Percentiles rank a stretch among this genome's conserved stretches.
Conservation (phyloP, 1,140 invertebrate species). For the Drosophila aff. region DNA sequence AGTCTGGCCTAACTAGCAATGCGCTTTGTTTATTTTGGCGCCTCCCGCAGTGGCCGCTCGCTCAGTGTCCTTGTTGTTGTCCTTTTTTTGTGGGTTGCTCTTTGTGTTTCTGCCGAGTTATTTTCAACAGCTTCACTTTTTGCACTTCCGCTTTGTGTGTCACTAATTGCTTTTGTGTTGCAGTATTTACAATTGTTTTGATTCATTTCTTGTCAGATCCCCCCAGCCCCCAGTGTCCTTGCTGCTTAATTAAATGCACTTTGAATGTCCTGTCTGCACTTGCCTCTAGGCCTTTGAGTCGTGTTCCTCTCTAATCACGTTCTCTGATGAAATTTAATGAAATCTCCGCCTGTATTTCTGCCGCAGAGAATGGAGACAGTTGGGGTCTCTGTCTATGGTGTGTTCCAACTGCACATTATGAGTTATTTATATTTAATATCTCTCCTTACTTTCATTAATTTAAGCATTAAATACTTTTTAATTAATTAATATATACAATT, state of each 20-base stretch:
- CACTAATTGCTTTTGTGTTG: constrained; percentile 83
- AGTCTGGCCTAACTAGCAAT: constrained; percentile 66
- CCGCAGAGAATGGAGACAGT: constrained; percentile 8
- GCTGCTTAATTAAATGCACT: constrained; percentile 80
- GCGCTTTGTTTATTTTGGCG: constrained; percentile 81
- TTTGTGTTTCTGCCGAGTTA: constrained; percentile 63
- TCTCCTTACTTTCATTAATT: background rate
- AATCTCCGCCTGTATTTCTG: constrained; percentile 50
- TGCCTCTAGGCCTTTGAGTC: constrained; percentile 61
- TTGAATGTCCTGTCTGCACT: constrained; percentile 69
- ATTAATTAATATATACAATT: background rate
- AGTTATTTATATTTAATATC: background rate
- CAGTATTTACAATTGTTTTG: constrained; percentile 83
- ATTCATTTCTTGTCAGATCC: constrained; percentile 66
- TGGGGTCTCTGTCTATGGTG: background rate
- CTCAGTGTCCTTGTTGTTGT: background rate
- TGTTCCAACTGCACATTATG: background rate
- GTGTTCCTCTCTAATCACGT: constrained; percentile 61
- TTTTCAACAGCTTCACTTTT: constrained; percentile 82
- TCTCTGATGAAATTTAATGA: constrained; percentile 65
- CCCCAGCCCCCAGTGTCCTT: constrained; percentile 5
- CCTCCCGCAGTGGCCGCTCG: constrained; percentile 59
- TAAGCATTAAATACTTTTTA: background rate
- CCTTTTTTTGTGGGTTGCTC: constrained; percentile 21
- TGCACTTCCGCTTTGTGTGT: constrained; percentile 82